Percentiles rank a stretch among this genome's conserved stretches.
Conservation (phyloP, 2,797 vertebrate species). For the Mormyrus hasselquistii region DNA sequence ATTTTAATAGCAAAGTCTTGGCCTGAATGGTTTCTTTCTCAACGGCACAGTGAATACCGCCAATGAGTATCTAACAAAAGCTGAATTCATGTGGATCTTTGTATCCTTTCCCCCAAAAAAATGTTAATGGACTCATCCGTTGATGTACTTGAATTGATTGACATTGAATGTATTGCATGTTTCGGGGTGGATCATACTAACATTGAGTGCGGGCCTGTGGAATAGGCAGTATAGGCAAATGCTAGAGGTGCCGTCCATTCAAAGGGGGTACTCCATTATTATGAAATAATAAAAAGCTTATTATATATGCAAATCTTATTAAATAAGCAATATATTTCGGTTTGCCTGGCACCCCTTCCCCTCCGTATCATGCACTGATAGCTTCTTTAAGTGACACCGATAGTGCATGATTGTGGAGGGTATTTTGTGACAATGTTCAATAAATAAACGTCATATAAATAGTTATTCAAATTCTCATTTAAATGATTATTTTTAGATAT, state of each 20-base stretch:
- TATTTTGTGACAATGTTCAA: not conserved
- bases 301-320: not conserved
- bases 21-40: not conserved
- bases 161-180: not conserved
- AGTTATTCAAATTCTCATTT: not conserved
- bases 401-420: not conserved
- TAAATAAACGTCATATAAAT: not conserved
- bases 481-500: not conserved
- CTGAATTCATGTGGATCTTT: not conserved
- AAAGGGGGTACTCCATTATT: not conserved
- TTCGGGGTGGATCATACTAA: not conserved
- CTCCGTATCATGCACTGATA: not conserved
- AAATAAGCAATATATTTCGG: not conserved
- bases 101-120: not conserved
- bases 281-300: not conserved
- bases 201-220: not conserved
- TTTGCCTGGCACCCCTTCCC: not conserved
- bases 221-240: too few relatives aligned
- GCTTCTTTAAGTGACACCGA: not conserved
- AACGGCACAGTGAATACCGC: not conserved
- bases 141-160: not conserved
- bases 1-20: not conserved
- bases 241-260: too few relatives aligned
- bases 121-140: not conserved
- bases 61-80: not conserved